Evolutionary conservation across 2,888 invertebrate species (phyloP).

Genomic region (Diarsia mendica): DNA sequence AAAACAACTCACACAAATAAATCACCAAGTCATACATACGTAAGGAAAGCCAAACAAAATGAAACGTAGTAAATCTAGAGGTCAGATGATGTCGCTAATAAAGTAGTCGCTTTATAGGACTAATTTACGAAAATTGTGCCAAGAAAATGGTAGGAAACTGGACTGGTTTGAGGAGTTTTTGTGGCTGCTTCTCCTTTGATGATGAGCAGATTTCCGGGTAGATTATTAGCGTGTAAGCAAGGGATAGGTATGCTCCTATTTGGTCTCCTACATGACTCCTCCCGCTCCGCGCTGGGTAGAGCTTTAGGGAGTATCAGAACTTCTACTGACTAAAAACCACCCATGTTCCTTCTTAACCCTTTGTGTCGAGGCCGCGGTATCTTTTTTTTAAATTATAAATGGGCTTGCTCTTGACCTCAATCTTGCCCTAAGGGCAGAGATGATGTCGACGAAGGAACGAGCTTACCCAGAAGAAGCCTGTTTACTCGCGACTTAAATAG

Average conservation of each 20-base stretch:
- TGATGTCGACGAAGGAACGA: no score
- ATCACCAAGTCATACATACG: conserved; percentile 6
- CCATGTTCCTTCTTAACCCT: no score
- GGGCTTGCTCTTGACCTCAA: no score
- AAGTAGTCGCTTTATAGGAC: conserved; percentile 34
- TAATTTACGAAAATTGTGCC: conserved; percentile 45
- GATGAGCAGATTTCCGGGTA: not conserved
- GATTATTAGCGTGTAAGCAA: not conserved
- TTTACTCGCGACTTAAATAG: no score
- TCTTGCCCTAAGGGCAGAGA: no score
- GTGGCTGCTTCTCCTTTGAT: not conserved
- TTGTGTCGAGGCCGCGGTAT: no score
- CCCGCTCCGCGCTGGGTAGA: no score
- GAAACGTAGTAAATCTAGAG: conserved; percentile 41
- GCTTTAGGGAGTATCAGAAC: no score
- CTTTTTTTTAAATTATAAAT: no score
- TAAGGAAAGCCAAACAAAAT: conserved; percentile 32
- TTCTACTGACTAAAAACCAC: no score
- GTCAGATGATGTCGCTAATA: conserved; percentile 40
- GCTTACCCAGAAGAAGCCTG: no score
- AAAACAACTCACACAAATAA: not conserved
- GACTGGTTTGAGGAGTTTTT: not conserved
- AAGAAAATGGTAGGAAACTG: not conserved
- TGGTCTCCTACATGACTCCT: no score
- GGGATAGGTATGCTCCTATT: not conserved